A percentile compares a stretch with the other conserved stretches of the same genome.
These are phyloP conservation scores for Aleiodes alternator DNA, from an alignment of 2,888 invertebrate species.

Conservation along the genomic window DNA sequence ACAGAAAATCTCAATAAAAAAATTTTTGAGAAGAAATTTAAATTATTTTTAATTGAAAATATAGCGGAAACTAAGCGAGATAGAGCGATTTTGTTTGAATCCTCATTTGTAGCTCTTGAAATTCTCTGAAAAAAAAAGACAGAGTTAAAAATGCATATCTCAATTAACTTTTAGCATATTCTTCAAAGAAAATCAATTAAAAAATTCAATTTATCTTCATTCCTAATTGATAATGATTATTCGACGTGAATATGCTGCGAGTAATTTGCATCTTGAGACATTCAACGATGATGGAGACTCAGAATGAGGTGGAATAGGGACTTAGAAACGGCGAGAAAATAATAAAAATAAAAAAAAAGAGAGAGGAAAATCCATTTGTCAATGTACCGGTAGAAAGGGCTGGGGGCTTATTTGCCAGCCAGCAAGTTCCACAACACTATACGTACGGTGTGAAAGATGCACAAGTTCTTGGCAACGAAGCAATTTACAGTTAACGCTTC, in stretches of 20 bases:
- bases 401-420: constrained; percentile 44
- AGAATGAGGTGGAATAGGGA: neutral
- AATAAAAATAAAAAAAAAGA: neutral
- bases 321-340: neutral
- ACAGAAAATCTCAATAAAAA: no score
- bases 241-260: neutral
- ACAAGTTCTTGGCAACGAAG: constrained; percentile 48
- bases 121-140: neutral
- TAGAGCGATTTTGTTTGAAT: no score
- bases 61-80: no score
- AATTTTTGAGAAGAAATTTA: no score
- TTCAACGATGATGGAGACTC: neutral
- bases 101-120: no score
- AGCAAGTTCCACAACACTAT: constrained; percentile 44
- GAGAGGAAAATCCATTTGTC: constrained; percentile 44
- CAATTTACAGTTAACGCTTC: constrained; percentile 49
- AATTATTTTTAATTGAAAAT: no score
- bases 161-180: no score
- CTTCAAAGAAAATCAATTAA: neutral
- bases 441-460: constrained; percentile 46
- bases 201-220: neutral
- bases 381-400: constrained; percentile 36
- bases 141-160: no score
- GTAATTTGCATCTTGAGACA: constrained; percentile 21
- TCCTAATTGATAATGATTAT: no score